A percentile compares a stretch with the other conserved stretches of the same genome.
These are phyloP conservation scores for Anisognathus igniventris DNA, from an alignment of 2,797 vertebrate species.

Conservation along the genomic window DNA sequence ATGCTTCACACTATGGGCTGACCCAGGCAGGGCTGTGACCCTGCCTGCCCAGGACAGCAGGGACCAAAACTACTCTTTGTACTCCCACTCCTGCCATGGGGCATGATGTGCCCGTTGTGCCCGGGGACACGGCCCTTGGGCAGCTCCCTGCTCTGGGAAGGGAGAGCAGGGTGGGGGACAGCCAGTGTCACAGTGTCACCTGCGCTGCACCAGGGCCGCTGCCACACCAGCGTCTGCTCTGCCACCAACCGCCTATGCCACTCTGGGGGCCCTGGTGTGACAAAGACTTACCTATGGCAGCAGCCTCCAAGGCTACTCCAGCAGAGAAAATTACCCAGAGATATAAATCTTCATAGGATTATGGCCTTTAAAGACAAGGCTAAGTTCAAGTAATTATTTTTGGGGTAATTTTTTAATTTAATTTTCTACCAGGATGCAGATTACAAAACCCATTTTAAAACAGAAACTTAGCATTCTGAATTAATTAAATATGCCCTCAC, in stretches of 20 bases:
- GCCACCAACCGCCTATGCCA: fast-evolving
- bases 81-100: fast-evolving
- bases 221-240: background rate
- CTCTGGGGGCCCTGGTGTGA: background rate
- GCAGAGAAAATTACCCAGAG: background rate
- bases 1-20: background rate
- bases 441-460: constrained; percentile 19
- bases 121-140: fast-evolving
- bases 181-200: background rate
- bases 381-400: constrained; percentile 10
- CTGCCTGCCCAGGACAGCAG: background rate
- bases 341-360: background rate
- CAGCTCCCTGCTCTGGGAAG: fast-evolving
- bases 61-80: background rate
- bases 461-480: background rate
- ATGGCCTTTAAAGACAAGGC: background rate
- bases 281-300: background rate
- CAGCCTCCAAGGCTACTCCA: background rate
- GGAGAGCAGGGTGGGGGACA: background rate
- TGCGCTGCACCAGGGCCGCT: background rate
- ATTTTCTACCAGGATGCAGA: constrained; percentile 17
- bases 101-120: fast-evolving
- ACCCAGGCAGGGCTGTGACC: background rate
- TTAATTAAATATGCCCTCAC: background rate
- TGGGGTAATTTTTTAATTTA: background rate